phyloP scores from a whole-genome alignment of 2,113 vertebrate genomes.

The Chelonoidis abingdonii region DNA sequence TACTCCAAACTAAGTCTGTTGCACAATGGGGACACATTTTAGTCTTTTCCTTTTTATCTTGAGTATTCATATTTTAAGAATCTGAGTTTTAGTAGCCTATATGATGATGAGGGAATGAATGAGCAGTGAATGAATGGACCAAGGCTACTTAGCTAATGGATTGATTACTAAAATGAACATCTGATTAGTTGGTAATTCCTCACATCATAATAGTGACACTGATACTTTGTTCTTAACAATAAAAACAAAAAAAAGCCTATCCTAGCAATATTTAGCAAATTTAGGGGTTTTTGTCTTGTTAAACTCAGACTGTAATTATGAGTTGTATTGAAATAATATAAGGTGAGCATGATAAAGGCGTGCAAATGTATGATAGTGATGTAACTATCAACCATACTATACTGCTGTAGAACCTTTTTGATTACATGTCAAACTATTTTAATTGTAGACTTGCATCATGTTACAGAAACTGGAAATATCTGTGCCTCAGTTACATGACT shows the following conservation, averaged over 20 bases:
- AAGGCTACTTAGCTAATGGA: background rate
- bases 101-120: no score
- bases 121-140: background rate
- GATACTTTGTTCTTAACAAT: background rate
- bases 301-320: background rate
- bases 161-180: background rate
- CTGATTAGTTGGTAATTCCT: background rate
- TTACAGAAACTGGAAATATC: accelerated
- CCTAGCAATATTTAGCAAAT: background rate
- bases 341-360: background rate
- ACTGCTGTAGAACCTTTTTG: background rate
- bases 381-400: background rate
- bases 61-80: background rate
- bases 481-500: background rate
- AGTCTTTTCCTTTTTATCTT: background rate
- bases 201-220: background rate
- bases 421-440: background rate
- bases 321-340: background rate
- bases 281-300: background rate
- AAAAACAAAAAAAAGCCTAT: background rate
- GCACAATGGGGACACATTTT: background rate
- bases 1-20: background rate
- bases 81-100: background rate
- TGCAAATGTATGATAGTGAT: background rate
- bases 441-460: background rate